Evolutionary conservation across 1,140 invertebrate species (phyloP).

Genomic region (Hyles euphorbiae): DNA sequence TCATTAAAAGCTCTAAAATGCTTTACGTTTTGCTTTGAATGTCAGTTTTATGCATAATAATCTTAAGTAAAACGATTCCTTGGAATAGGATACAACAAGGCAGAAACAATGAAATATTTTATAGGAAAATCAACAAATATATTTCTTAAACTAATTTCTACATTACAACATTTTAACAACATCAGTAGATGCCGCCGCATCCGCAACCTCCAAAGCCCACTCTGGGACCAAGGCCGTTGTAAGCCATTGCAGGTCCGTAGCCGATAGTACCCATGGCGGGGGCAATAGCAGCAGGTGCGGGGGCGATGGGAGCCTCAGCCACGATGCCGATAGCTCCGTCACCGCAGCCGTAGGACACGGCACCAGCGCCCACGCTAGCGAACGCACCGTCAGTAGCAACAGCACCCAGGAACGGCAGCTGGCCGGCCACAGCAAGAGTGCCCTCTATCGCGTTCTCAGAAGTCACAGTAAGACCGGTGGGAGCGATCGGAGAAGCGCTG

Average conservation of each 20-base stretch:
- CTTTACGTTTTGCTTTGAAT: too few relatives aligned
- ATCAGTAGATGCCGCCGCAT: too few relatives aligned
- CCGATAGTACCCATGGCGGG: conserved; percentile 19
- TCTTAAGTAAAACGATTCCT: too few relatives aligned
- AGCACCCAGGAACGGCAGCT: conserved; percentile 21
- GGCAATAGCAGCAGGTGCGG: conserved; percentile 25
- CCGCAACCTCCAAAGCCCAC: neutral
- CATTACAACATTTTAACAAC: too few relatives aligned
- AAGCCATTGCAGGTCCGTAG: conserved; percentile 28
- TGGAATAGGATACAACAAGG: too few relatives aligned
- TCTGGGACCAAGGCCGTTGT: neutral
- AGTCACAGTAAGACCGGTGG: too few relatives aligned
- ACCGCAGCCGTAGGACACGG: too few relatives aligned
- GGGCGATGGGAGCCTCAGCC: neutral
- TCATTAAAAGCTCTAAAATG: too few relatives aligned
- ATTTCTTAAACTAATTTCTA: too few relatives aligned
- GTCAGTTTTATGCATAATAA: too few relatives aligned
- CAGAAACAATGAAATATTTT: too few relatives aligned
- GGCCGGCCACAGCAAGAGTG: neutral
- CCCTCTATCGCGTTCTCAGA: neutral
- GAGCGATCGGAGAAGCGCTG: neutral
- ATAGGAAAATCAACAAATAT: too few relatives aligned
- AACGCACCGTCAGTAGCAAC: conserved; percentile 25
- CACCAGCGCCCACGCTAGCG: conserved; percentile 8
- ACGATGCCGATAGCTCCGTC: neutral